phyloP scores from a whole-genome alignment of 2,113 vertebrate species.

The rabbit (Oryctolagus cuniculus) region mOryCun1.1 NC_091441.1:23169501-23170000 shows the following conservation, averaged over 20 bases:
- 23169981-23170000: background rate
- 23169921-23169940: background rate
- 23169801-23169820: background rate
- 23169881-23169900: background rate
- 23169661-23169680: background rate
- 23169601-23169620: background rate
- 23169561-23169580: background rate
- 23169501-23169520: background rate
- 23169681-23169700: slow-evolving; percentile 3
- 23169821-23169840: background rate
- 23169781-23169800: background rate
- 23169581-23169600: slow-evolving; percentile 12
- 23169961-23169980: background rate
- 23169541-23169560: background rate
- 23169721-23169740: background rate
- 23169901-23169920: background rate
- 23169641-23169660: background rate
- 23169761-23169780: background rate
- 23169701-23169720: slow-evolving; percentile 36
- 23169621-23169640: background rate
- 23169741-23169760: background rate
- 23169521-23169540: background rate
- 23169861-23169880: slow-evolving; percentile 9
- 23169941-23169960: background rate
- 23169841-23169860: background rate